A percentile compares a stretch with the other conserved stretches of the same genome.
These are phyloP conservation scores for Gallirallus australis DNA, from an alignment of 2,797 vertebrate genomes.

Conservation along the genomic window DNA sequence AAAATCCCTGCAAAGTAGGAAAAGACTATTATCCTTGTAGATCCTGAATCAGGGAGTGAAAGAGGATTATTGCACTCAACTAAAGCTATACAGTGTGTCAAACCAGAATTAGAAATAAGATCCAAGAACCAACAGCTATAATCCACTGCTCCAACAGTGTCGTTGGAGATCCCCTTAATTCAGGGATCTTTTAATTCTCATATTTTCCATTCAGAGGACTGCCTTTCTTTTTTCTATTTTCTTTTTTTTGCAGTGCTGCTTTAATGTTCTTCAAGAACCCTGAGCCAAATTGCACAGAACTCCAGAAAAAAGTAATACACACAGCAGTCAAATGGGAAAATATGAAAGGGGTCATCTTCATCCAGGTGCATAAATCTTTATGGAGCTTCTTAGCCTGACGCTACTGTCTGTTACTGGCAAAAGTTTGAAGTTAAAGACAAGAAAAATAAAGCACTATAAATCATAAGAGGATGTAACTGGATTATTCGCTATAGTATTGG, in stretches of 20 bases:
- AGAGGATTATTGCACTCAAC: not conserved
- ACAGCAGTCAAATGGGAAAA: not conserved
- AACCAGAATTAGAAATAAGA: not conserved
- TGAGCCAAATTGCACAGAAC: not conserved
- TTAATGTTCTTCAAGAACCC: not conserved
- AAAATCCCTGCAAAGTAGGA: not conserved
- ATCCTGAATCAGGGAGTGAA: not conserved
- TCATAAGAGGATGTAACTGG: conserved; percentile 4
- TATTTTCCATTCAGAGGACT: not conserved
- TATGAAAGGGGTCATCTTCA: not conserved
- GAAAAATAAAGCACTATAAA: not conserved
- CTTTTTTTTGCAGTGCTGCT: not conserved
- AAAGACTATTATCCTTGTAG: not conserved
- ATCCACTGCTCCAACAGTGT: not conserved
- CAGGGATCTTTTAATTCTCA: not conserved
- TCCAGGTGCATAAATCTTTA: not conserved
- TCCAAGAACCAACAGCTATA: not conserved
- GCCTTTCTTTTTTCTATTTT: not conserved
- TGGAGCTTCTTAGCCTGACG: not conserved
- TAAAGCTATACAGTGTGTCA: not conserved
- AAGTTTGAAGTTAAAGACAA: not conserved
- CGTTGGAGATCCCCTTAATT: not conserved
- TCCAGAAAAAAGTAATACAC: not conserved
- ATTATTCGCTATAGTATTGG: conserved; percentile 11
- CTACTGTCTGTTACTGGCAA: not conserved